Conservation (phyloP, 1,140 invertebrate species). For the Uloborus diversus region DNA sequence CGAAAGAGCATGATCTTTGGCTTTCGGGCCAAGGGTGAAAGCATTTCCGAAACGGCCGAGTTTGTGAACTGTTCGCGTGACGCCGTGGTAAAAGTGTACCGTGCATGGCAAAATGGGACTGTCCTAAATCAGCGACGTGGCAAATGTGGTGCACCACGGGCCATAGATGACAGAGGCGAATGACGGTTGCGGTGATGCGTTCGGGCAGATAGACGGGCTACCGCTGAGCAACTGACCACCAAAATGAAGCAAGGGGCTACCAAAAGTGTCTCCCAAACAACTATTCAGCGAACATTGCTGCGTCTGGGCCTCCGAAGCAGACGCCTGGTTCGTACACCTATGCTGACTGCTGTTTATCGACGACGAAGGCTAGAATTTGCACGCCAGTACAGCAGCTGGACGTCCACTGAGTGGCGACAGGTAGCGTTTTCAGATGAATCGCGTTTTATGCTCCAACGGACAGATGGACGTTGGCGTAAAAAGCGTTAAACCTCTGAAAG, state of each 20-base stretch:
- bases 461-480: neutral
- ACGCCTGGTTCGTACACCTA: neutral
- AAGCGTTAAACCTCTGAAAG: neutral
- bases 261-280: neutral
- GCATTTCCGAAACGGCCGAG: neutral
- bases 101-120: conserved; percentile 7
- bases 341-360: neutral
- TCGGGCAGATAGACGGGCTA: neutral
- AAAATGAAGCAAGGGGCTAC: conserved; percentile 1
- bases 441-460: conserved; percentile 1
- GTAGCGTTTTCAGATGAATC: conserved; percentile 1
- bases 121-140: neutral
- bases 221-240: neutral
- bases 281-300: neutral
- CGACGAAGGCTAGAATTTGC: neutral
- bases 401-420: conserved; percentile 1
- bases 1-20: neutral
- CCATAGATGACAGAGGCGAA: neutral
- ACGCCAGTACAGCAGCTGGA: neutral
- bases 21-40: no score
- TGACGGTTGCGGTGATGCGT: neutral
- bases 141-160: neutral
- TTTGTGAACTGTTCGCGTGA: conserved; percentile 2
- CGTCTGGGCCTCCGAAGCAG: neutral
- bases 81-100: neutral